These are phyloP conservation scores for Pseudopodoces humilis DNA, from an alignment of 2,113 vertebrate species.

Conservation along the genomic window DNA sequence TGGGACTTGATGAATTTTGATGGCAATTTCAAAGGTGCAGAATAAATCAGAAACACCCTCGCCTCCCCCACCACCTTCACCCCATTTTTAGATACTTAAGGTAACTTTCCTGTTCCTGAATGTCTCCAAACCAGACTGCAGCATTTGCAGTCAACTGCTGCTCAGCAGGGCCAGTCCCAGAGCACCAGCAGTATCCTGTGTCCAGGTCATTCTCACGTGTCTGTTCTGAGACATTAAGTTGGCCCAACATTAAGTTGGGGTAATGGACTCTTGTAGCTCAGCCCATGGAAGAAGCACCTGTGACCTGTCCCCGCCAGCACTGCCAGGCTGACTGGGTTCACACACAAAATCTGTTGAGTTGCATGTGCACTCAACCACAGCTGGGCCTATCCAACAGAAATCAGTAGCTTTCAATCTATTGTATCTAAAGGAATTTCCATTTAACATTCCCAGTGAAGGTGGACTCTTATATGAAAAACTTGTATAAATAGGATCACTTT, in stretches of 20 bases:
- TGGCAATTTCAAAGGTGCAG: not conserved
- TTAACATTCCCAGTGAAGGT: not conserved
- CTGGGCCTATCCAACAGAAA: not conserved
- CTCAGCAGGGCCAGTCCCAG: not conserved
- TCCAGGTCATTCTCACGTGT: not conserved
- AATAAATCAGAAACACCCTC: not conserved
- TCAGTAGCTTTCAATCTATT: not conserved
- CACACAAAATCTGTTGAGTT: not conserved
- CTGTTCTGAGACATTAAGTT: too few relatives aligned
- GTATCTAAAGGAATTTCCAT: not conserved
- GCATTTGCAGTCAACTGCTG: fast-evolving
- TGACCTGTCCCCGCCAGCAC: not conserved
- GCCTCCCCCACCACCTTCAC: too few relatives aligned
- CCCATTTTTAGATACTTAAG: not conserved
- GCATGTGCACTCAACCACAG: not conserved
- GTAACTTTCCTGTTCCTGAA: not conserved
- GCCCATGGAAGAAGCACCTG: not conserved
- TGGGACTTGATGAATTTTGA: not conserved
- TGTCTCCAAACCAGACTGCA: not conserved
- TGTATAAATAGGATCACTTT: fast-evolving
- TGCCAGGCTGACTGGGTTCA: not conserved
- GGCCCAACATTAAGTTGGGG: not conserved
- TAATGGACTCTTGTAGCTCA: not conserved
- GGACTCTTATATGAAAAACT: not conserved
- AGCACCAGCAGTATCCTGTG: not conserved